Base-by-base conservation (phyloP, 2,888 invertebrate species). In the Leptopilina syphax region DNA sequence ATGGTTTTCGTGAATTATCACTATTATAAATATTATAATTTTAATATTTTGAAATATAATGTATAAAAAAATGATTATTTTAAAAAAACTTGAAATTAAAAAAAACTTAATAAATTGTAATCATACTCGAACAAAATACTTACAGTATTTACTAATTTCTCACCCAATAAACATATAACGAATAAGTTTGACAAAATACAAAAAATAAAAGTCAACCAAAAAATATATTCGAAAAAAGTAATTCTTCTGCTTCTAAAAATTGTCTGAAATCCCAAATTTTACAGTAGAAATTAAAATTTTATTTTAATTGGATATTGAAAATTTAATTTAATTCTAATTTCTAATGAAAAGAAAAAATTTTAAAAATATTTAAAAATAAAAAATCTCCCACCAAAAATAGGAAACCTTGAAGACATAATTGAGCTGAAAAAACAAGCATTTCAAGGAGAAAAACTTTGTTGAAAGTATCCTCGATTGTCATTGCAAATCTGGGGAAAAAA, bases 391-490 rank as follows among this genome's bases (percentile, higher is more conserved):
- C 80, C 65, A 86, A 80, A 79, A 84, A 81, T 9, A 80, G 84
- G 57, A 84, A 89, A 68, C 85, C 88, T 63, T 85, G 86, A 0
- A 86, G 76, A 47, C 86, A 88, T 54, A 85, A 82, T 24, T 84
- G 83, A 6, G 84, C 68, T 0, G 83, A 82, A 68, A 77, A 83
- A 6, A 80, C 77, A 8, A 84, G 6, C 50, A 83, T 85, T 77
- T 85, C 86, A 8, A 78, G 77, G 2, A 87, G 83, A 50, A 87
- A 80, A 54, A 83, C 84, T 4, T 82, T 7, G 27, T 86, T 87
- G 79, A 89, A 87, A 1, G 84, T 79, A 24, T 85, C 80, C 60
- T 86, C 85, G 12, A 86, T 82, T 2, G 77, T 44, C 12, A 50
- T 77, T 6, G 83, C 83, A 54, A 82, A 84, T 68, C 86, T 85